Evolutionary conservation across 2,888 invertebrate genomes (phyloP).

Genomic region (Trissolcus japonicus): DNA sequence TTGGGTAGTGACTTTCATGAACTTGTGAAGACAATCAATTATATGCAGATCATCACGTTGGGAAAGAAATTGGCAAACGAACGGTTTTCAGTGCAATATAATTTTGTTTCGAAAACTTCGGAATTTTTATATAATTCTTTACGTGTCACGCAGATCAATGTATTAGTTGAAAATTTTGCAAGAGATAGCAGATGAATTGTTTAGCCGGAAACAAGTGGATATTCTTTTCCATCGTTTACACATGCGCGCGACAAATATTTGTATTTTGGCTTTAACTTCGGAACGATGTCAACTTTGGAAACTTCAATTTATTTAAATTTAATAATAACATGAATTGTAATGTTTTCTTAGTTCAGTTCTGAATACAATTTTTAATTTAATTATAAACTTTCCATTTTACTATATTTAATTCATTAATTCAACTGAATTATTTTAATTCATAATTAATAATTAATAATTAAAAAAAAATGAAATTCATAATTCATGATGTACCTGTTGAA

Average conservation of each 20-base stretch:
- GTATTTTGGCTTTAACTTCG: conserved; percentile 7
- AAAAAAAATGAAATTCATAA: background rate
- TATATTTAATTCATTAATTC: no score
- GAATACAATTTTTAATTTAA: no score
- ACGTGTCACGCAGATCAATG: conserved; percentile 9
- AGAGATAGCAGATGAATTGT: conserved; percentile 35
- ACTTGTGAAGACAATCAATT: conserved; percentile 33
- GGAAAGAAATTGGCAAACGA: conserved; percentile 19
- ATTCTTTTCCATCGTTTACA: conserved; percentile 34
- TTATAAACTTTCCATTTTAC: no score
- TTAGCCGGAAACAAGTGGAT: conserved; percentile 53
- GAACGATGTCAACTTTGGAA: background rate
- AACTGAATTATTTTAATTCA: no score
- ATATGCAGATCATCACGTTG: conserved; percentile 31
- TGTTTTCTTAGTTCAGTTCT: no score
- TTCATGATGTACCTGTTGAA: background rate
- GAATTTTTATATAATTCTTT: background rate
- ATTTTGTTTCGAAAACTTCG: background rate
- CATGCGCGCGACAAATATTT: conserved; percentile 28
- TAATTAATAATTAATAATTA: background rate
- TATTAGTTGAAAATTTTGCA: conserved; percentile 46
- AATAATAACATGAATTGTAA: no score
- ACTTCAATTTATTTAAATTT: background rate
- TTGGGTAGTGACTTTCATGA: conserved; percentile 22
- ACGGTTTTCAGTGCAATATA: conserved; percentile 2